These are phyloP conservation scores for Drosophila nigrodunni DNA, from an alignment of 1,140 invertebrate species.

Conservation along the genomic window DNA sequence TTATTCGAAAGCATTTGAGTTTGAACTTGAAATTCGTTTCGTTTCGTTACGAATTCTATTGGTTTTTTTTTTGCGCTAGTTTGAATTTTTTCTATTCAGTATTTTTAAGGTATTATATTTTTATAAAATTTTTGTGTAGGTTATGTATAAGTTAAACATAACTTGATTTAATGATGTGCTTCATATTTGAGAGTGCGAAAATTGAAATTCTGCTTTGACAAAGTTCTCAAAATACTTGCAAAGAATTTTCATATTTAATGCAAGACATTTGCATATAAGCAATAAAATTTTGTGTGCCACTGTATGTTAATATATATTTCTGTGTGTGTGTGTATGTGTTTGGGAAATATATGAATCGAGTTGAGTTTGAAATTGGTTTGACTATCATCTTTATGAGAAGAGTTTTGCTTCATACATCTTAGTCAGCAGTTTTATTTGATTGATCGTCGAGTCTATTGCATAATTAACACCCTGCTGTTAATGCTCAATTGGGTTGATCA, in stretches of 20 bases:
- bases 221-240: slow-evolving; percentile 51
- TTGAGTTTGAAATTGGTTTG: slow-evolving; percentile 18
- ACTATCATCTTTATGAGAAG: background rate
- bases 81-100: background rate
- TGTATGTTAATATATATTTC: background rate
- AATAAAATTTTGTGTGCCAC: slow-evolving; percentile 38
- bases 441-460: slow-evolving; percentile 28
- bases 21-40: slow-evolving; percentile 74
- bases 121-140: slow-evolving; percentile 15
- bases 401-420: background rate
- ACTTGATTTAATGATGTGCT: slow-evolving; percentile 51
- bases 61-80: slow-evolving; percentile 20
- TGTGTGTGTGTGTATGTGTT: background rate
- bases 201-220: slow-evolving; percentile 31
- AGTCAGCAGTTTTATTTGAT: slow-evolving; percentile 13
- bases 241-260: slow-evolving; percentile 73
- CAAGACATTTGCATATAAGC: slow-evolving; percentile 58
- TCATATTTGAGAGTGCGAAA: slow-evolving; percentile 33
- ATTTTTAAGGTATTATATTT: slow-evolving; percentile 1
- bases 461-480: slow-evolving; percentile 43
- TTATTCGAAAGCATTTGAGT: slow-evolving; percentile 61
- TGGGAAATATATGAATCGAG: slow-evolving; percentile 13
- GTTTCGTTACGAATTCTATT: slow-evolving; percentile 19
- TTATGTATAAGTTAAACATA: slow-evolving; percentile 46
- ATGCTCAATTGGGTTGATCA: slow-evolving; percentile 20